phyloP scores from a whole-genome alignment of 2,888 invertebrate genomes.

The Tetrapedia diversipes region DNA sequence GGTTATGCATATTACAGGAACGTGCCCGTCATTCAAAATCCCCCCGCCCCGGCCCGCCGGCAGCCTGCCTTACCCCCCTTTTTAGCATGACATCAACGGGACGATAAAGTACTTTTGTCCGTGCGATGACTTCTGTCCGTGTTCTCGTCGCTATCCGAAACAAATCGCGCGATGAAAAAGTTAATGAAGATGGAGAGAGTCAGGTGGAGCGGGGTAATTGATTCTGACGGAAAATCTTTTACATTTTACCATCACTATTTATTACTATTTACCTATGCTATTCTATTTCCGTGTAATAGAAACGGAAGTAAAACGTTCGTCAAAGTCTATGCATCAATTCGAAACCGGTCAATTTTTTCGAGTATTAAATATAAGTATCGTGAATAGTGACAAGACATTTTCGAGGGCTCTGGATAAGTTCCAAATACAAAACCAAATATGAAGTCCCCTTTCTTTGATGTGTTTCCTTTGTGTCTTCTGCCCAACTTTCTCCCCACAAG shows the following conservation, averaged over 20 bases:
- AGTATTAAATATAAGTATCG: no score
- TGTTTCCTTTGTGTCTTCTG: no score
- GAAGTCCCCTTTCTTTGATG: no score
- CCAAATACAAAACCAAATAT: no score
- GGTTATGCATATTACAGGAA: constrained; percentile 81
- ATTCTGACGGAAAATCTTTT: neutral
- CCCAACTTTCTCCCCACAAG: no score
- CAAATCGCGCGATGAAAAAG: constrained; percentile 10
- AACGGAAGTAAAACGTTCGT: no score
- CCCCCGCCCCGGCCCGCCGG: constrained; percentile 35
- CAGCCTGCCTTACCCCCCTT: constrained; percentile 56
- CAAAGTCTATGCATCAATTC: no score
- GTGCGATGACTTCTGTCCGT: constrained; percentile 14
- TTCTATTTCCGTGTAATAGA: no score
- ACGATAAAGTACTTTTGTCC: constrained; percentile 46
- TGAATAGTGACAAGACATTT: no score
- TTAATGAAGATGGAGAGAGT: neutral
- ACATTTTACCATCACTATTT: neutral
- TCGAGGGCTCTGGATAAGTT: no score
- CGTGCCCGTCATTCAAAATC: constrained; percentile 79
- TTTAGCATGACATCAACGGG: constrained; percentile 56
- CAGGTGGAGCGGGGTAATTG: neutral
- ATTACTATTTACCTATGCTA: no score
- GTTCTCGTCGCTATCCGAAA: neutral
- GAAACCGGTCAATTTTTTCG: no score